Evolutionary conservation across 2,888 invertebrate species (phyloP).

Genomic region (Drosophila birchii): DNA sequence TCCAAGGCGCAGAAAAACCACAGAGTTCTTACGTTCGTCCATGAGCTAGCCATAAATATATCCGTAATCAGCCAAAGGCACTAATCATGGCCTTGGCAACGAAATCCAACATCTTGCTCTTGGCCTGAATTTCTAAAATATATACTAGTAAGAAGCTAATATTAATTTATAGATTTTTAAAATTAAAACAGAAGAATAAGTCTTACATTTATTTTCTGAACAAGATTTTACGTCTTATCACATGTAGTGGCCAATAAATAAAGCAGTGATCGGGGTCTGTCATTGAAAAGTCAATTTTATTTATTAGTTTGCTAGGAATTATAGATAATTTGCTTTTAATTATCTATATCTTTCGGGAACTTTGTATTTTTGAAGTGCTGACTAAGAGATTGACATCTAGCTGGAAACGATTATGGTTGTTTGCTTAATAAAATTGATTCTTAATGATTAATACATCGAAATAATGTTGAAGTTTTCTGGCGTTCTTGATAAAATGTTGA

Average conservation of each 20-base stretch:
- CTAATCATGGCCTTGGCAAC: slow-evolving; percentile 23
- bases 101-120: slow-evolving; percentile 1
- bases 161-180: slow-evolving; percentile 6
- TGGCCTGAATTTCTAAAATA: neutral
- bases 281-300: neutral
- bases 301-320: neutral
- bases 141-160: neutral
- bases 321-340: slow-evolving; percentile 10
- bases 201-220: neutral
- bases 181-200: neutral
- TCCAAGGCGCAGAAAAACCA: neutral
- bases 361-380: slow-evolving; percentile 12
- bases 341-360: neutral
- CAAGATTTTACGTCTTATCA: neutral
- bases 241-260: neutral
- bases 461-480: neutral
- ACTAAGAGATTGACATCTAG: slow-evolving; percentile 2
- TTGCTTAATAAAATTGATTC: slow-evolving; percentile 1
- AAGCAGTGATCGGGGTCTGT: neutral
- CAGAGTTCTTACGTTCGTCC: neutral
- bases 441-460: neutral
- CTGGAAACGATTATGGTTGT: slow-evolving; percentile 1
- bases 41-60: slow-evolving; percentile 10
- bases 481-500: neutral
- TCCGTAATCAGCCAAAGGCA: slow-evolving; percentile 9